Evolutionary conservation across 2,113 vertebrate genomes (phyloP).

Genomic region (Morone chrysops): DNA sequence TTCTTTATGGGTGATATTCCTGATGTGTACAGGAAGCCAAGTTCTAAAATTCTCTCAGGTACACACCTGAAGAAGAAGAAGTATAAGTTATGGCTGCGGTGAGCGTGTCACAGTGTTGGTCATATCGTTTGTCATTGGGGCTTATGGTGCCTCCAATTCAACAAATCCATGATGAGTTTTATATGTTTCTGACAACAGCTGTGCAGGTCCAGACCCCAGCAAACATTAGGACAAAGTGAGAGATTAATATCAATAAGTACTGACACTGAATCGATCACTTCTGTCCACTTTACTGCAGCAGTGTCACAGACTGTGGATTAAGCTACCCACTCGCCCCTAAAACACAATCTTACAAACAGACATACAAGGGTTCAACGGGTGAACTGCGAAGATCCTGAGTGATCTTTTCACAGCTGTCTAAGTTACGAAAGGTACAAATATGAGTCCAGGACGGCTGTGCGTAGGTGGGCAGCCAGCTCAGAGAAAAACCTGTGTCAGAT

Average conservation of each 20-base stretch:
- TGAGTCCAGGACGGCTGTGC: not conserved
- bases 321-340: not conserved
- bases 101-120: no score
- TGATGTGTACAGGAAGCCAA: no score
- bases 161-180: not conserved
- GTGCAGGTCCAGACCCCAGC: not conserved
- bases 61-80: no score
- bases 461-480: not conserved
- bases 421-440: not conserved
- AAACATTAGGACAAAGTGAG: not conserved
- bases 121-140: no score
- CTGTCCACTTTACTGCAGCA: not conserved
- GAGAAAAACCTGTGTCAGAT: not conserved
- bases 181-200: not conserved
- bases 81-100: no score
- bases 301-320: no score
- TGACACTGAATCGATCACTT: not conserved
- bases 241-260: not conserved
- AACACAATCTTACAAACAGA: not conserved
- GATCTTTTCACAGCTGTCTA: not conserved
- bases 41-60: no score
- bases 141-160: not conserved
- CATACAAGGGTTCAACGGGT: not conserved
- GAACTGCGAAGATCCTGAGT: not conserved
- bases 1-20: no score